Conservation (phyloP, 2,797 vertebrate species). For the Neopelma chrysocephalum region DNA sequence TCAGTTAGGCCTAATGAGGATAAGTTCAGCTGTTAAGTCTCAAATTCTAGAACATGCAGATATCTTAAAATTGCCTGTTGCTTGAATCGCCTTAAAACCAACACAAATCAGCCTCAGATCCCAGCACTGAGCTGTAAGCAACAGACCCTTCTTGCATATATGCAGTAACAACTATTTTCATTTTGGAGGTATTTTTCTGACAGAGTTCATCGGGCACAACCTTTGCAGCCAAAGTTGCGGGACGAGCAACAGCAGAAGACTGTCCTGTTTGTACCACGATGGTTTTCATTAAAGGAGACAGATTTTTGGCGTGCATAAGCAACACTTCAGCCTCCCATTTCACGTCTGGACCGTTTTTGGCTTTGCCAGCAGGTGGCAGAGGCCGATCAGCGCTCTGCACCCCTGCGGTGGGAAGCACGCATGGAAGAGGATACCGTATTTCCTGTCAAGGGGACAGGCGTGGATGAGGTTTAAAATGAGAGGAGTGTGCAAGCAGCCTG, state of each 20-base stretch:
- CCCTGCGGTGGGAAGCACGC: neutral
- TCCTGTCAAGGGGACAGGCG: neutral
- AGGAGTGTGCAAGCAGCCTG: neutral
- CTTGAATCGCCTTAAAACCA: neutral
- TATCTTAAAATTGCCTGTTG: neutral
- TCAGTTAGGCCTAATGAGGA: neutral
- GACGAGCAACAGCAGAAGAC: neutral
- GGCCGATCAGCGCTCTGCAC: neutral
- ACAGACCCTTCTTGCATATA: neutral
- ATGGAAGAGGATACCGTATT: rapidly evolving
- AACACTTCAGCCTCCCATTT: rapidly evolving
- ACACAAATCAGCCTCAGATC: neutral
- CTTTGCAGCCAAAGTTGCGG: neutral
- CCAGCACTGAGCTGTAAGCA: neutral
- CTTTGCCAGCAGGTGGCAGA: conserved; percentile 55
- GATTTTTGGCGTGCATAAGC: neutral
- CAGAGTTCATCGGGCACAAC: neutral
- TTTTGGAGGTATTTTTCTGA: neutral
- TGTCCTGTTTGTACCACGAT: neutral
- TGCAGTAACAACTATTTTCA: neutral
- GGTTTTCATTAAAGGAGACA: neutral
- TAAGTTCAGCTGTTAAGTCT: neutral
- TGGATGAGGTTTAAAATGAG: neutral
- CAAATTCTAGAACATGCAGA: neutral
- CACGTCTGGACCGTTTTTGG: neutral